These are phyloP conservation scores for Sylvicapra grimmia DNA, from an alignment of 2,113 vertebrate genomes.

Conservation along the genomic window DNA sequence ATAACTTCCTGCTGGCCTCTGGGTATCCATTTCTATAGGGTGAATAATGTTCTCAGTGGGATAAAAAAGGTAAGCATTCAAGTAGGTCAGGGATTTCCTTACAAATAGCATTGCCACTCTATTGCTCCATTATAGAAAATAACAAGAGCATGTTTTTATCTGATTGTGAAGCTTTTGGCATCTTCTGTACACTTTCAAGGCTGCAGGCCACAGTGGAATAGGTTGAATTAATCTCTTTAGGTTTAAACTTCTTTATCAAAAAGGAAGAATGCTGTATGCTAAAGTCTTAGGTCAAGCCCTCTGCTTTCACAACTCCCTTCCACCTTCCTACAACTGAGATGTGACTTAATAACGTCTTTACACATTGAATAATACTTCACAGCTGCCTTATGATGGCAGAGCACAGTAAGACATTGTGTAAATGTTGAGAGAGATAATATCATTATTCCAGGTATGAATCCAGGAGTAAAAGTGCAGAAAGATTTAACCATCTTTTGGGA, in stretches of 20 bases:
- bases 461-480: neutral
- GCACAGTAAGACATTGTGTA: conserved; percentile 32
- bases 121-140: conserved; percentile 45
- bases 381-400: conserved; percentile 2
- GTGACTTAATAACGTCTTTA: conserved; percentile 48
- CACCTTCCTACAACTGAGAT: conserved; percentile 12
- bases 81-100: conserved; percentile 68
- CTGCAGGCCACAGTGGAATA: conserved; percentile 48
- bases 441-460: conserved; percentile 6
- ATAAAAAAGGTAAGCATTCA: conserved; percentile 54
- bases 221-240: conserved; percentile 65
- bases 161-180: conserved; percentile 55
- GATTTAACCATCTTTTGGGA: neutral
- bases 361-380: conserved; percentile 36
- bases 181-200: conserved; percentile 56
- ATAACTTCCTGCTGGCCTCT: neutral
- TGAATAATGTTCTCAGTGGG: conserved; percentile 51
- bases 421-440: conserved; percentile 46
- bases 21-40: conserved; percentile 15
- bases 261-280: conserved; percentile 46
- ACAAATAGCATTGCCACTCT: conserved; percentile 50
- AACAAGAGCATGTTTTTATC: conserved; percentile 60
- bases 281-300: conserved; percentile 60
- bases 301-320: conserved; percentile 1
- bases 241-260: conserved; percentile 65